A percentile compares a stretch with the other conserved stretches of the same genome.
These are phyloP conservation scores for Oreocharis arfaki DNA, from an alignment of 2,113 vertebrate species.

Conservation along the genomic window DNA sequence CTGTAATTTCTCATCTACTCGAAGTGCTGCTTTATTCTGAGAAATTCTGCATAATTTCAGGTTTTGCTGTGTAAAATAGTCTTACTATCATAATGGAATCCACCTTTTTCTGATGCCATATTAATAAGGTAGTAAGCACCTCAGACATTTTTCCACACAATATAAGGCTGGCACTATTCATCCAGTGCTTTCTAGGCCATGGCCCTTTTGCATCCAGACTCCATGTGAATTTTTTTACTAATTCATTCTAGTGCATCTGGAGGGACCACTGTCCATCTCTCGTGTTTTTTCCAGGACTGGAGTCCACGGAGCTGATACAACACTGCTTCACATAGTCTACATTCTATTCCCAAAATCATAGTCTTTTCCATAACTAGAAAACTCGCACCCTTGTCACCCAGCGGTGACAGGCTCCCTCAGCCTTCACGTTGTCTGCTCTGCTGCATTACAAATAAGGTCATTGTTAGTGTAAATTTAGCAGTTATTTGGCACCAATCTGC, in stretches of 20 bases:
- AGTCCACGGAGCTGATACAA: rapidly evolving
- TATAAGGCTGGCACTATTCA: neutral
- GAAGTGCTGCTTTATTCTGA: neutral
- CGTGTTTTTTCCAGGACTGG: neutral
- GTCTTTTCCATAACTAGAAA: neutral
- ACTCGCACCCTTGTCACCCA: neutral
- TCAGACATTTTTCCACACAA: neutral
- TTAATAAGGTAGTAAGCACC: neutral
- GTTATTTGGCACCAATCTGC: neutral
- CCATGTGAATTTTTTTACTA: neutral
- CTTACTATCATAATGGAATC: neutral
- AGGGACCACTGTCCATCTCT: neutral
- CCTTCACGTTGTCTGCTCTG: neutral
- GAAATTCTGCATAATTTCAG: neutral
- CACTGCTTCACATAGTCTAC: neutral
- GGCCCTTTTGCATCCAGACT: neutral
- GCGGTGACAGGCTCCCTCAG: neutral
- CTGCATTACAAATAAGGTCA: neutral
- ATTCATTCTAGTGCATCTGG: neutral
- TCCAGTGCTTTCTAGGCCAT: neutral
- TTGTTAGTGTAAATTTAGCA: neutral
- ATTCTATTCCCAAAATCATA: neutral
- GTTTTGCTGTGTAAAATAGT: neutral
- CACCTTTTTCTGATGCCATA: neutral
- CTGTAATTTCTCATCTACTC: neutral